These are phyloP conservation scores for Tokudaia muenninki DNA, from an alignment of 2,797 vertebrate species.

Conservation along the genomic window DNA sequence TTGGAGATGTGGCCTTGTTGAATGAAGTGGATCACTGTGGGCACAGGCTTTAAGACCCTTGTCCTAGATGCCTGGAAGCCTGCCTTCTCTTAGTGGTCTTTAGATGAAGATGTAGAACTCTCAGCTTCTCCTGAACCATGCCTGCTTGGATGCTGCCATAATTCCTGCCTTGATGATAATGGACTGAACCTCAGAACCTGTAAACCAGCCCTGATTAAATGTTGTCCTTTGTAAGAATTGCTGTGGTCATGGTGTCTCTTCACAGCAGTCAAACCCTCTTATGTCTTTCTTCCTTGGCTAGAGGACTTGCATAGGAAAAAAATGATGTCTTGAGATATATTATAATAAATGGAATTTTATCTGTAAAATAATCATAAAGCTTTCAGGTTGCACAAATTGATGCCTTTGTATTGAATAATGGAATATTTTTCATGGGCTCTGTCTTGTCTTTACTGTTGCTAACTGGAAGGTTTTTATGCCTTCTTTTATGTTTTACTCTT, in stretches of 20 bases:
- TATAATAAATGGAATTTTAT: neutral
- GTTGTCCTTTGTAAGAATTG: neutral
- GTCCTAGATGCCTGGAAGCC: neutral
- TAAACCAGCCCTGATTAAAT: neutral
- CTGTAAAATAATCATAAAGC: neutral
- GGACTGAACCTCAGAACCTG: neutral
- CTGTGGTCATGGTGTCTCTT: neutral
- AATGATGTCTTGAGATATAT: neutral
- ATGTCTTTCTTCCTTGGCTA: neutral
- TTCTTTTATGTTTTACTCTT: conserved; percentile 23
- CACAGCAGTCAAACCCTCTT: neutral
- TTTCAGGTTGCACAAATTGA: neutral
- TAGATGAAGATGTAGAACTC: neutral
- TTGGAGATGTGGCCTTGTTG: no score
- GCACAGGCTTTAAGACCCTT: neutral
- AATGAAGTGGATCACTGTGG: neutral
- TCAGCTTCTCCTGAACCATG: neutral
- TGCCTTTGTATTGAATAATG: neutral
- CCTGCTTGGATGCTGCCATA: neutral
- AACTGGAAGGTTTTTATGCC: conserved; percentile 1
- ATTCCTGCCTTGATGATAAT: neutral
- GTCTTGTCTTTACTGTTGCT: neutral
- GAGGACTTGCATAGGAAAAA: neutral
- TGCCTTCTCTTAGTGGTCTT: neutral
- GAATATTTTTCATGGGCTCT: neutral